Evolutionary conservation across 1,140 invertebrate species (phyloP).

Genomic region (Drosophila seguyi): DNA sequence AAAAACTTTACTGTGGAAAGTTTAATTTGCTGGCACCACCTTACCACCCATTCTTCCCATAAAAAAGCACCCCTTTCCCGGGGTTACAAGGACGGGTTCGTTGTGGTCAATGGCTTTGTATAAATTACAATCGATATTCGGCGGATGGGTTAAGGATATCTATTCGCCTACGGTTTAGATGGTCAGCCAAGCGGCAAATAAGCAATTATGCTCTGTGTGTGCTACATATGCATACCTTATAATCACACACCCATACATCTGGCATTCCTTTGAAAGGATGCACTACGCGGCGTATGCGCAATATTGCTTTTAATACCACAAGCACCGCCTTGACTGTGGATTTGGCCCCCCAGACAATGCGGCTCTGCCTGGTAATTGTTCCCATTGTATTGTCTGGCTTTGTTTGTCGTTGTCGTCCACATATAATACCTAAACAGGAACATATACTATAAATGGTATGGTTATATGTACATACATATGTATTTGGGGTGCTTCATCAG

Average conservation of each 20-base stretch:
- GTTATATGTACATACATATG: background rate
- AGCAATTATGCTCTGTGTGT: constrained; percentile 61
- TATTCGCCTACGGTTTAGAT: constrained; percentile 45
- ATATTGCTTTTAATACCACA: constrained; percentile 21
- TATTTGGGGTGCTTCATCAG: constrained; percentile 1
- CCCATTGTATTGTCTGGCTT: constrained; percentile 59
- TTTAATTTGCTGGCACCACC: constrained; percentile 33
- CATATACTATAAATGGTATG: constrained; percentile 8
- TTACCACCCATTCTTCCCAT: constrained; percentile 1
- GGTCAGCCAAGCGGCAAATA: constrained; percentile 66
- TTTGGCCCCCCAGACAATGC: constrained; percentile 51
- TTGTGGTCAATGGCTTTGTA: constrained; percentile 56
- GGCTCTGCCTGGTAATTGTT: constrained; percentile 32
- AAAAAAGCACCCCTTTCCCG: constrained; percentile 1
- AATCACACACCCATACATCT: background rate
- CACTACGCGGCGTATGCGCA: constrained; percentile 58
- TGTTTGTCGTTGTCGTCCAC: constrained; percentile 11
- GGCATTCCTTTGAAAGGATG: constrained; percentile 38
- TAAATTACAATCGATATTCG: constrained; percentile 59
- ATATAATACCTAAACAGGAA: constrained; percentile 16
- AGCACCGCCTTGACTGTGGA: constrained; percentile 8
- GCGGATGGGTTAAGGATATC: constrained; percentile 27
- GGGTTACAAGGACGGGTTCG: constrained; percentile 20
- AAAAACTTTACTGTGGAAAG: constrained; percentile 33
- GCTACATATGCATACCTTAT: constrained; percentile 20